phyloP scores from a whole-genome alignment of 2,113 vertebrate genomes.

The Lonchura striata region DNA sequence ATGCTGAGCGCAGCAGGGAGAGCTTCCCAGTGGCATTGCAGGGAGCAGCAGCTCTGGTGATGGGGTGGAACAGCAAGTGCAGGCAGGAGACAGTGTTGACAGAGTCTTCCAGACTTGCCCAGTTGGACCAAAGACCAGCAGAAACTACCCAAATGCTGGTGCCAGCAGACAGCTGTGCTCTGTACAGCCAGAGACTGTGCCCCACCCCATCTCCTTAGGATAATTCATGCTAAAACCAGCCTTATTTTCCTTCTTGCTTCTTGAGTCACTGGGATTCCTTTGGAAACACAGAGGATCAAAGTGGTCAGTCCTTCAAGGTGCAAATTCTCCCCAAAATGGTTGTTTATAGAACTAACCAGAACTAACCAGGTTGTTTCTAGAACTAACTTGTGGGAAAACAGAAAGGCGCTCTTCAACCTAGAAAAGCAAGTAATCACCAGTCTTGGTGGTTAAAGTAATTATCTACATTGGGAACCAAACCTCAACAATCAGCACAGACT shows the following conservation, averaged over 20 bases:
- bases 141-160: not conserved
- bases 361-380: not conserved
- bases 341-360: constrained; percentile 21
- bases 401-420: constrained; percentile 29
- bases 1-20: not conserved
- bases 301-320: constrained; percentile 3
- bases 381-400: not conserved
- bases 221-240: constrained; percentile 50
- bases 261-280: constrained; percentile 40
- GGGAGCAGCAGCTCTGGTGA: constrained; percentile 43
- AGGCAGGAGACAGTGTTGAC: not conserved
- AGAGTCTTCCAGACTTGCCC: not conserved
- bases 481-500: not conserved
- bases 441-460: not conserved
- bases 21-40: not conserved
- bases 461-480: not conserved
- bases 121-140: not conserved
- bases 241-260: constrained; percentile 30
- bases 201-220: not conserved
- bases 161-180: constrained; percentile 18
- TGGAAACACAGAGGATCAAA: not conserved
- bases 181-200: not conserved
- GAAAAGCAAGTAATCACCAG: constrained; percentile 12
- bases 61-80: not conserved
- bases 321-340: not conserved